Evolutionary conservation across 2,888 invertebrate species (phyloP).

Genomic region (Oegoconia quadripuncta): DNA sequence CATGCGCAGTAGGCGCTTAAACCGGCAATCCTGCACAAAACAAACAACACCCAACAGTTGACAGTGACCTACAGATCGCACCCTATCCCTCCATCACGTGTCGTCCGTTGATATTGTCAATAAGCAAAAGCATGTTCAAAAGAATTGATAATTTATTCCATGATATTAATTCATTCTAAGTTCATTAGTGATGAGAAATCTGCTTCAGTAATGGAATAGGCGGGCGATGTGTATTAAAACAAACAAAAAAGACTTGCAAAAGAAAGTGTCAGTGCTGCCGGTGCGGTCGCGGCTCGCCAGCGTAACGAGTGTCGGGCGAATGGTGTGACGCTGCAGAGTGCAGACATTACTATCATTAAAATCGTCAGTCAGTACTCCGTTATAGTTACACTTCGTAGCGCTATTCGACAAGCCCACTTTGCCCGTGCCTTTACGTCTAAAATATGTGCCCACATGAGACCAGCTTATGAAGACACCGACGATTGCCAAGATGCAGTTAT

Average conservation of each 20-base stretch:
- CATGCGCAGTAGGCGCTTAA: slow-evolving; percentile 55
- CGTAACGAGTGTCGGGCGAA: slow-evolving; percentile 58
- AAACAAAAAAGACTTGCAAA: slow-evolving; percentile 62
- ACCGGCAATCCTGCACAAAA: slow-evolving; percentile 54
- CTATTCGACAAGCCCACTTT: slow-evolving; percentile 47
- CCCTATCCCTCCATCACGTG: slow-evolving; percentile 24
- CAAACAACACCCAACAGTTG: slow-evolving; percentile 65
- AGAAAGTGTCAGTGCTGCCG: slow-evolving; percentile 64
- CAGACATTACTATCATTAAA: slow-evolving; percentile 42
- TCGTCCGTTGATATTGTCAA: slow-evolving; percentile 1
- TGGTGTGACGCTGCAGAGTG: slow-evolving; percentile 51
- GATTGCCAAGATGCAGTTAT: too few species aligned
- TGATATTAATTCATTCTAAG: neutral
- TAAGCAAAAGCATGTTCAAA: neutral
- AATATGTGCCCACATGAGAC: too few species aligned
- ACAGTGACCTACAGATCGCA: slow-evolving; percentile 55
- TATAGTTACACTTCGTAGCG: slow-evolving; percentile 61
- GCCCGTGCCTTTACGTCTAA: too few species aligned
- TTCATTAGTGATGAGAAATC: neutral
- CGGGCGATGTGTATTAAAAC: slow-evolving; percentile 27
- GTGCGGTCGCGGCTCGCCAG: slow-evolving; percentile 47
- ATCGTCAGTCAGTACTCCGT: slow-evolving; percentile 40
- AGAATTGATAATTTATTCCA: too few species aligned
- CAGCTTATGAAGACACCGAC: too few species aligned
- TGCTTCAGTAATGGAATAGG: neutral